A percentile compares a stretch with the other conserved stretches of the same genome.
Evolutionary conservation across 2,888 invertebrate species (phyloP).

Genomic region (Panzeria rudis): DNA sequence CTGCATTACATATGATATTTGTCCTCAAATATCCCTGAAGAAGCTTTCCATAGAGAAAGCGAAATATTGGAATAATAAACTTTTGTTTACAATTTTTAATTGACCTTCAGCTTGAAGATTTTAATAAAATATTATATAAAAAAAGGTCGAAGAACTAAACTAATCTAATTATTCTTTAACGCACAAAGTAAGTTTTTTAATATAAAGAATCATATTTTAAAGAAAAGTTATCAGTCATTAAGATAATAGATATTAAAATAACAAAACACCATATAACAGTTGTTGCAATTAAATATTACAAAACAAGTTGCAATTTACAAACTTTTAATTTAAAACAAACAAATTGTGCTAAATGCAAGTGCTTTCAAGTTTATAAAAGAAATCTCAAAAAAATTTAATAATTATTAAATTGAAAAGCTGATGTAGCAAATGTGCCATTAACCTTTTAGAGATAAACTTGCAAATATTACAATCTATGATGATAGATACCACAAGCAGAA

Average conservation of each 20-base stretch:
- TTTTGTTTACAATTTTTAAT: too few relatives aligned
- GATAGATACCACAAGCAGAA: background rate
- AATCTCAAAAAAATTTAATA: background rate
- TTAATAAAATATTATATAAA: too few relatives aligned
- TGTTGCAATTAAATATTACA: background rate
- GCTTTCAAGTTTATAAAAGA: constrained; percentile 22
- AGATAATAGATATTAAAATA: background rate
- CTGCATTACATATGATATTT: too few relatives aligned
- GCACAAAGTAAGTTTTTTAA: too few relatives aligned
- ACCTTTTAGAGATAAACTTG: constrained; percentile 40
- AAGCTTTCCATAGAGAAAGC: too few relatives aligned
- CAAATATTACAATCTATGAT: background rate
- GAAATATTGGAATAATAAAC: too few relatives aligned
- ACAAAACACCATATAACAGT: background rate
- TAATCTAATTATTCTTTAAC: too few relatives aligned
- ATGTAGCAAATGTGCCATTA: constrained; percentile 51
- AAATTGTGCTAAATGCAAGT: constrained; percentile 15
- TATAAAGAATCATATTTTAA: too few relatives aligned
- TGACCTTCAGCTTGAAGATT: too few relatives aligned
- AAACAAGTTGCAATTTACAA: background rate
- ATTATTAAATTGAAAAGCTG: constrained; percentile 1
- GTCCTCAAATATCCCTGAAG: too few relatives aligned
- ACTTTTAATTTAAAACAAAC: background rate
- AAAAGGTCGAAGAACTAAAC: too few relatives aligned
- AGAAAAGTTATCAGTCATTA: background rate